These are phyloP conservation scores for Nymphalis urticae DNA, from an alignment of 2,888 invertebrate species.

Conservation along the genomic window DNA sequence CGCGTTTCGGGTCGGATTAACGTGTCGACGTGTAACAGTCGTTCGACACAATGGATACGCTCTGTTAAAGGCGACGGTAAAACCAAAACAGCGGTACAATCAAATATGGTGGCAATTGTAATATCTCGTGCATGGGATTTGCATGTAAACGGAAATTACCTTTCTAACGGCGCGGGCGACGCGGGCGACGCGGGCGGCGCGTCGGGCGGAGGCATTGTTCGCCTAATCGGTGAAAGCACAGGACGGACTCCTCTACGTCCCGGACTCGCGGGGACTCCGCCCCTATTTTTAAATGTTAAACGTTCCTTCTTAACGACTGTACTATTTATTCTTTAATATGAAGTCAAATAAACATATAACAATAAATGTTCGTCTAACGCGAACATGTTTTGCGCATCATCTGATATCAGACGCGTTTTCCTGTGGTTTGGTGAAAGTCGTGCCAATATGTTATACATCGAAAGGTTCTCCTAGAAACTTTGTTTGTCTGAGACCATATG, in stretches of 20 bases:
- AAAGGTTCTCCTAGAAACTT: conserved; percentile 4
- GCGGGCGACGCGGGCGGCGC: conserved; percentile 33
- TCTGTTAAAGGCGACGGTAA: conserved; percentile 21
- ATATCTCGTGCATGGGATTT: conserved; percentile 48
- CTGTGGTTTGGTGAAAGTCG: not conserved
- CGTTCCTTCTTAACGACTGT: too few species aligned
- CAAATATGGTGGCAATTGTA: conserved; percentile 24
- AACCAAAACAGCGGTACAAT: conserved; percentile 20
- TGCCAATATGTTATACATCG: not conserved
- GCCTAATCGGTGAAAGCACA: conserved; percentile 68
- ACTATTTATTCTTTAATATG: too few species aligned
- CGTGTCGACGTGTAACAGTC: not conserved
- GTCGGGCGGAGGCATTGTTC: conserved; percentile 45
- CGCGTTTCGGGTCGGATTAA: conserved; percentile 18
- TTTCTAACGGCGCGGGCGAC: conserved; percentile 62
- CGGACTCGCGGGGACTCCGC: not conserved
- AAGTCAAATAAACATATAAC: too few species aligned
- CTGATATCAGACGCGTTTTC: not conserved
- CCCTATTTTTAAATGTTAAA: not conserved
- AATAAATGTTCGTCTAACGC: not conserved
- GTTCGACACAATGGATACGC: conserved; percentile 13
- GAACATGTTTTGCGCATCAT: not conserved
- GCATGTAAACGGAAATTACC: conserved; percentile 67
- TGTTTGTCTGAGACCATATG: conserved; percentile 2
- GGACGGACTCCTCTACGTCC: conserved; percentile 41